Evolutionary conservation across 37 sponge, comb jelly and placozoan species (phyloP), one percentile per base, ranked within the genome.

Genomic region (Eunapius fragilis): DNA sequence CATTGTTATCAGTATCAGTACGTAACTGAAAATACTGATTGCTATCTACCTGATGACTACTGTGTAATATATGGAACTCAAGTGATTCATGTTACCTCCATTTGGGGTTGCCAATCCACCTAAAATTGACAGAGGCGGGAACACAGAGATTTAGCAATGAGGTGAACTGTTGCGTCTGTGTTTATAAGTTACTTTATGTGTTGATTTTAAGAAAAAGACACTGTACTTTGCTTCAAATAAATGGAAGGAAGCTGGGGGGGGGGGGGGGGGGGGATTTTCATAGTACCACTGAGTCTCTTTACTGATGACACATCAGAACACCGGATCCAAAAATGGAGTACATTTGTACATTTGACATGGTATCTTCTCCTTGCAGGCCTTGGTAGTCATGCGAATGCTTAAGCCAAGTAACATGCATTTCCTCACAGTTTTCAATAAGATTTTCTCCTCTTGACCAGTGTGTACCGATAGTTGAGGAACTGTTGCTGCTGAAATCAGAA

Each of bases 311-410:
- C 82, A 25, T 70, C 71, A 19, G 82, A 72, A 13, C 70, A 82
- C 71, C 70, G 34, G 37, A 45, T 37, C n/a, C 70, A 82, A 71
- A 33, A 82, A 34, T 82, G 82, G 82, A 82, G 71, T 25, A 82
- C n/a, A n/a, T n/a, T n/a, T n/a, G n/a, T n/a, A n/a, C n/a, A 45
- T 82, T 82, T 78, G 78, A 78, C 33, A 27, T 82, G 82, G 82
- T 69, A 35, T 45, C 32, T 80, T n/a, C 47, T 80, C 25, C 82
- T 82, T 69, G 82, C 71, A 36, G 75, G 75, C 1, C 84, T 83
- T 28, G 58, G 58, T 6, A 3, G 48, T 19, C 58, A 58, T 58
- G 58, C 58, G 14, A 58, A 58, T 58, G 58, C 58, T n/a, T 19
- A 11, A 58, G 58, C 58, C 74, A 41, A 75, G 74, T 24, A 73